Percentiles rank a stretch among this genome's conserved stretches.
Conservation (phyloP, 2,113 vertebrate species). For the Psophia crepitans region DNA sequence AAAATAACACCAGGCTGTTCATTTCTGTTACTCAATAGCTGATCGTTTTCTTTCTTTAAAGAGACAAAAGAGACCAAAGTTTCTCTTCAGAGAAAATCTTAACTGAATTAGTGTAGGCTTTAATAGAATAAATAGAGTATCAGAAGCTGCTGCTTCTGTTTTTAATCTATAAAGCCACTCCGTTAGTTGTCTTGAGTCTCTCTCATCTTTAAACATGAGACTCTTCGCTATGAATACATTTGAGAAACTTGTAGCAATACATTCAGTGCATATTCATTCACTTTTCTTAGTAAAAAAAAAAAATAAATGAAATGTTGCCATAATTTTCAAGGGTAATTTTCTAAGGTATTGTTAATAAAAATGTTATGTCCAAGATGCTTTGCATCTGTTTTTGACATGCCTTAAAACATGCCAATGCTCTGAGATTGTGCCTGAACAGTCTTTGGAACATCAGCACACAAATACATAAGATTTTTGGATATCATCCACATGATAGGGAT, state of each 20-base stretch:
- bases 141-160: background rate
- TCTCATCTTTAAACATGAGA: slow-evolving; percentile 2
- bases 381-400: background rate
- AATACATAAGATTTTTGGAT: background rate
- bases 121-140: background rate
- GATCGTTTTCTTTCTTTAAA: background rate
- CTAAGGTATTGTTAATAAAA: background rate
- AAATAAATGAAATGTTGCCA: background rate
- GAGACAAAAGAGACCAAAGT: background rate
- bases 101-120: background rate
- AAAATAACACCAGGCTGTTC: background rate
- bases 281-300: background rate
- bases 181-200: background rate
- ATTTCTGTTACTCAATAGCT: background rate
- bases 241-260: background rate
- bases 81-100: background rate
- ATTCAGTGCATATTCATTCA: background rate
- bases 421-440: background rate
- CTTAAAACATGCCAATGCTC: background rate
- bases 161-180: background rate
- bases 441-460: background rate
- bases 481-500: background rate
- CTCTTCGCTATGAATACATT: background rate
- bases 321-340: background rate
- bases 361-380: background rate